Evolutionary conservation across 2,888 invertebrate species (phyloP), one percentile per base, ranked within the genome.

Genomic region (Formica aserva): DNA sequence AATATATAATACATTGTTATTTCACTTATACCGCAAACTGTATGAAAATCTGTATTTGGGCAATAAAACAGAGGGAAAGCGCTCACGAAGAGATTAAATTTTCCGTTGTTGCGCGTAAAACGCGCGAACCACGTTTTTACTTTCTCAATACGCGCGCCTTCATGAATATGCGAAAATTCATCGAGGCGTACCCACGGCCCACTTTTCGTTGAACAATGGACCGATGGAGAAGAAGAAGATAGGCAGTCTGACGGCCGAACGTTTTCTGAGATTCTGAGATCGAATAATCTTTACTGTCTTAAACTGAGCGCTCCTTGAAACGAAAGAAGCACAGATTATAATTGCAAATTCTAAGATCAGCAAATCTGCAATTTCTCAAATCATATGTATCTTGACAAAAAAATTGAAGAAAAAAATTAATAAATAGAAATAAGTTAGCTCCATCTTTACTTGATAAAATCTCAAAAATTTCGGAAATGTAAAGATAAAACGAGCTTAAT

Each of bases 101-200:
- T 81, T 71, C 75, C 66, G 66, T 66, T 41, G 52, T 66, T 41
- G 29, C 38, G 71, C 72, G 76, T 66, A 72, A 57, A 48, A 84
- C 66, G 29, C 74, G 66, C 63, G 60, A 29, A 62, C 26, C 26
- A 48, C 57, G 65, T 69, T 82, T 82, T 84, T 86, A 82, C 82
- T 86, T 84, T 86, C 83, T 78, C 85, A 72, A 60, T 67, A 62
- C 48, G 48, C 62, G 65, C 76, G 38, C 26, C 71, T 75, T 87
- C 85, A 88, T 88, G 87, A 88, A 87, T 88, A 88, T 87, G 87
- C 85, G 78, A 86, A 76, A 83, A 87, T 65, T 63, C 84, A 84
- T 66, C 86, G 87, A 86, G 84, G 81, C 88, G 80, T 86, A 82
- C 83, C 76, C 71, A 78, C 84, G 87, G 85, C 86, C 88, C 84